Conservation (phyloP, 2,797 vertebrate genomes). For the Tadarida brasiliensis region DNA sequence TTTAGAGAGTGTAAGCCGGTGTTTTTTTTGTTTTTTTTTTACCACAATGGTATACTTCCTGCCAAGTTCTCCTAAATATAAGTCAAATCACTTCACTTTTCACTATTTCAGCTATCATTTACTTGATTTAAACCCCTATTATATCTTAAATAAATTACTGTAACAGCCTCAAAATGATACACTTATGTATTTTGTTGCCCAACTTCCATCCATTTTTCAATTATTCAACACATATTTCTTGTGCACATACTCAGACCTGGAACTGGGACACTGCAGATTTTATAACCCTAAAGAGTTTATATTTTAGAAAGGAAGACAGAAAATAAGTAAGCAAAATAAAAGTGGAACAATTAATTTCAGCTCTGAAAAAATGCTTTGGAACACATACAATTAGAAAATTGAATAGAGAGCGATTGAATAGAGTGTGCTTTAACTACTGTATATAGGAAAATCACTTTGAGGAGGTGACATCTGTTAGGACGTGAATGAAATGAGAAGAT, state of each 20-base stretch:
- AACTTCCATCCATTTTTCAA: neutral
- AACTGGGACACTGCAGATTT: neutral
- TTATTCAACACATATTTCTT: neutral
- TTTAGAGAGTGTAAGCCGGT: neutral
- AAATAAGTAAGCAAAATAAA: neutral
- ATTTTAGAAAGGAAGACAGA: neutral
- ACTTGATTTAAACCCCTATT: neutral
- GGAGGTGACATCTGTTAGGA: neutral
- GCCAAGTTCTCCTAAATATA: slow-evolving; percentile 9
- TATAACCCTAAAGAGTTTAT: neutral
- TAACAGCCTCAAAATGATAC: neutral
- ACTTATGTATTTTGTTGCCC: neutral
- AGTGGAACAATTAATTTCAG: neutral
- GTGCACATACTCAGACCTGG: neutral
- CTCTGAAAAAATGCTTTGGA: neutral
- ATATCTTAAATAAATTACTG: neutral
- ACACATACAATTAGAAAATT: neutral
- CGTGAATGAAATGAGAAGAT: neutral
- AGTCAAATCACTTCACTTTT: neutral
- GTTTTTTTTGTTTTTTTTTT: neutral
- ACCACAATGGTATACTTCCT: neutral
- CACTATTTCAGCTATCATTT: neutral
- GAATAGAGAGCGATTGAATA: neutral
- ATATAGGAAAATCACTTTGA: neutral
- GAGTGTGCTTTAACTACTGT: neutral